A percentile compares a stretch with the other conserved stretches of the same genome.
Conservation (phyloP, 2,888 invertebrate species). For the Caenorhabditis imperialis region DNA sequence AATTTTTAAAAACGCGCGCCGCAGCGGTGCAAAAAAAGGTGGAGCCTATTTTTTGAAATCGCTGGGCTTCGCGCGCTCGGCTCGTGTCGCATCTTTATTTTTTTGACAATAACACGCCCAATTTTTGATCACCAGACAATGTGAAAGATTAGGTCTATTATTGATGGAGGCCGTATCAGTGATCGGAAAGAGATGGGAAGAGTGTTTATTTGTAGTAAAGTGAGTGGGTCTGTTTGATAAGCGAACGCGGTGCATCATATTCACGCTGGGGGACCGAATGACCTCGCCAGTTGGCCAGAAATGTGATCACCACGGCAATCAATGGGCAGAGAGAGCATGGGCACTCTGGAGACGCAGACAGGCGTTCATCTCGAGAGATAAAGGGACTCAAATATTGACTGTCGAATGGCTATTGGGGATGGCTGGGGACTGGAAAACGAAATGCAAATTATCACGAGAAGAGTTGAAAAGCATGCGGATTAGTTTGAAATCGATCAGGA, state of each 20-base stretch:
- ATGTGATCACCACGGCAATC: slow-evolving; percentile 12
- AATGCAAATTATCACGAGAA: background rate
- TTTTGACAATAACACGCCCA: background rate
- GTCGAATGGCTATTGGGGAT: slow-evolving; percentile 4
- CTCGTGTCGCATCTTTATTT: too few relatives aligned
- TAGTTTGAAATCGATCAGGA: too few relatives aligned
- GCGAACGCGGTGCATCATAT: slow-evolving; percentile 9
- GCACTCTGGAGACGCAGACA: background rate
- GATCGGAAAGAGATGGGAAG: background rate
- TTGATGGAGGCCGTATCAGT: background rate
- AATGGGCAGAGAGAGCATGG: background rate
- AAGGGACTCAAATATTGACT: slow-evolving; percentile 15
- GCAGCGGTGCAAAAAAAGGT: too few relatives aligned
- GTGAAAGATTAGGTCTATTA: background rate
- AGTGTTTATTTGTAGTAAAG: background rate
- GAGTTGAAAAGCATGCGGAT: too few relatives aligned
- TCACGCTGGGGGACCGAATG: slow-evolving; percentile 2
- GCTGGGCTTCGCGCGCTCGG: too few relatives aligned
- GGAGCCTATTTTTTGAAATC: too few relatives aligned
- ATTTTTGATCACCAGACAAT: slow-evolving; percentile 5
- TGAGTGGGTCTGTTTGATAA: background rate
- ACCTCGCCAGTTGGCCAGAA: slow-evolving; percentile 42
- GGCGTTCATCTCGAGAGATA: background rate
- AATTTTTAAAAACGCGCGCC: too few relatives aligned
- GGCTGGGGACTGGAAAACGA: background rate